Conservation (phyloP, 2,797 vertebrate species). For the Sylvia borin region DNA sequence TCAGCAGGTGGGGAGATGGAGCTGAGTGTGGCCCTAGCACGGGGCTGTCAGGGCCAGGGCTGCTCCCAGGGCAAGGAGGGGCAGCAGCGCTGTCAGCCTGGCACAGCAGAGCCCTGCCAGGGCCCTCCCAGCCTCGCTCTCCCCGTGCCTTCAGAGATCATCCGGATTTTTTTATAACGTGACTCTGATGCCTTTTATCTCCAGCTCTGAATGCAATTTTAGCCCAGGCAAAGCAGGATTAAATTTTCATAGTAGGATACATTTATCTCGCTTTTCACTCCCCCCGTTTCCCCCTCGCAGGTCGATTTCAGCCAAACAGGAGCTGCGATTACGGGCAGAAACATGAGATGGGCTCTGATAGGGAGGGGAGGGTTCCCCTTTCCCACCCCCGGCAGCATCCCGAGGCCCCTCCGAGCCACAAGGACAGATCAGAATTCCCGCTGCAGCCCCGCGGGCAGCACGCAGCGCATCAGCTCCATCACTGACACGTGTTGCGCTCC, state of each 20-base stretch:
- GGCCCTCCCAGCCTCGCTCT: not conserved
- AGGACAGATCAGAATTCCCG: not conserved
- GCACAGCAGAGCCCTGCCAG: not conserved
- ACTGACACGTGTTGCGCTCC: not conserved
- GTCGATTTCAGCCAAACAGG: conserved; percentile 34
- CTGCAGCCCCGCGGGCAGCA: conserved; percentile 7
- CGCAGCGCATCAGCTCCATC: not conserved
- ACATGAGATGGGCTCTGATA: not conserved
- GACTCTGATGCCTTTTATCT: conserved; percentile 66
- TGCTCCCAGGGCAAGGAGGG: not conserved
- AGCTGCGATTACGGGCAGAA: conserved; percentile 1
- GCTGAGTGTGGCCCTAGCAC: fast-evolving
- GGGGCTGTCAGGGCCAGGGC: not conserved
- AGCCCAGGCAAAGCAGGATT: conserved; percentile 74
- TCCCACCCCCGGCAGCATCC: not conserved
- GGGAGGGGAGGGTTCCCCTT: not conserved
- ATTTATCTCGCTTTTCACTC: conserved; percentile 65
- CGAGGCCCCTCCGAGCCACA: not conserved
- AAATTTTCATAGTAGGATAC: conserved; percentile 66
- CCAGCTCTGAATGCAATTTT: conserved; percentile 60
- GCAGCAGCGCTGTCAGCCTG: not conserved
- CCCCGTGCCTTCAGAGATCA: not conserved
- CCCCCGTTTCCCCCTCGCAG: not conserved
- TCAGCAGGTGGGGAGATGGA: fast-evolving
- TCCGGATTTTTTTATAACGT: not conserved